A percentile compares a stretch with the other conserved stretches of the same genome.
These are phyloP conservation scores for Ptychoptera albimana DNA, from an alignment of 2,888 invertebrate species.

Conservation along the genomic window DNA sequence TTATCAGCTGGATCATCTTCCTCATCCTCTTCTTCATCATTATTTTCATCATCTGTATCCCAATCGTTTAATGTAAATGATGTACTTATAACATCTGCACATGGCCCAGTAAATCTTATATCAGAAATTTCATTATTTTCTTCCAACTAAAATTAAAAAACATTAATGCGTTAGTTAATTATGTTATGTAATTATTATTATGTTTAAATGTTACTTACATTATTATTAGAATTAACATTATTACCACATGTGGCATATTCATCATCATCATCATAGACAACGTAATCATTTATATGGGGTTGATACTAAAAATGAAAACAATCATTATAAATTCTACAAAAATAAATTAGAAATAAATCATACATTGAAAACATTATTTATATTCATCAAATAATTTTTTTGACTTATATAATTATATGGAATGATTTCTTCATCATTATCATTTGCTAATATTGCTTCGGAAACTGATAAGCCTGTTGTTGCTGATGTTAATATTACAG, in stretches of 20 bases:
- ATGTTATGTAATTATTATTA: background rate
- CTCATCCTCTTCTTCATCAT: no score
- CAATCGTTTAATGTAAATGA: slow-evolving; percentile 13
- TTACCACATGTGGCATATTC: background rate
- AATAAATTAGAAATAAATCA: no score
- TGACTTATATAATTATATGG: background rate
- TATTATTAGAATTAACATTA: no score
- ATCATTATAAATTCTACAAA: no score
- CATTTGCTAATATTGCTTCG: no score
- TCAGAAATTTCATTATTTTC: slow-evolving; percentile 11
- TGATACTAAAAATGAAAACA: background rate
- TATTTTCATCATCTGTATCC: slow-evolving; percentile 32
- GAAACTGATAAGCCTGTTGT: background rate
- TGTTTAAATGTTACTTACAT: no score
- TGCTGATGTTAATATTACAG: no score
- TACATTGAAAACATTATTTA: no score
- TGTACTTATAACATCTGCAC: slow-evolving; percentile 11
- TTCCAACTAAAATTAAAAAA: slow-evolving; percentile 11
- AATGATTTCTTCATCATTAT: slow-evolving; percentile 1
- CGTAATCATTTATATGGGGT: background rate
- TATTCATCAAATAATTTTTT: background rate
- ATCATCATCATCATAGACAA: background rate
- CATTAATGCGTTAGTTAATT: background rate
- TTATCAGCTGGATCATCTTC: no score
- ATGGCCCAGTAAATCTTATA: slow-evolving; percentile 11